phyloP scores from a whole-genome alignment of 1,140 invertebrate genomes.

The Nymphalis io region DNA sequence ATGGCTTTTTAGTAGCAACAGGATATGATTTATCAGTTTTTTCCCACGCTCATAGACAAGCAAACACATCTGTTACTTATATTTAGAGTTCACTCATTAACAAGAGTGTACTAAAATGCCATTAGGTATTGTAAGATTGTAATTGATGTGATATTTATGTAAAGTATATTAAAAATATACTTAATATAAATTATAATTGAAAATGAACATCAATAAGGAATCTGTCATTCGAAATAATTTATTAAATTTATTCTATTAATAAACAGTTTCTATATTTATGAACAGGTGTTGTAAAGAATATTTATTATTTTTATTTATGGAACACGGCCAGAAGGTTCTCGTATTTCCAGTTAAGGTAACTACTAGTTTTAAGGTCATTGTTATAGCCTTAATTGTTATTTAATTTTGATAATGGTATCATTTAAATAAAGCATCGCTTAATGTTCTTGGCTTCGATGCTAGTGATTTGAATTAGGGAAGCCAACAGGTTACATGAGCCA shows the following conservation, averaged over 20 bases:
- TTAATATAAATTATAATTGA: background rate
- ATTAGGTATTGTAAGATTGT: background rate
- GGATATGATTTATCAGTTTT: background rate
- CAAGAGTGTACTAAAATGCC: background rate
- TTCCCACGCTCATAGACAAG: conserved; percentile 1
- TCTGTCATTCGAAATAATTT: background rate
- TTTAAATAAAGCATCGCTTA: conserved; percentile 24
- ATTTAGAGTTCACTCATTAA: conserved; percentile 4
- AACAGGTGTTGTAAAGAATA: conserved; percentile 12
- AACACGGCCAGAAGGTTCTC: conserved; percentile 39
- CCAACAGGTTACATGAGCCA: conserved; percentile 61
- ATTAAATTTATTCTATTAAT: conserved; percentile 4
- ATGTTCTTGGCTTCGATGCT: conserved; percentile 34
- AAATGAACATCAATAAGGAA: background rate
- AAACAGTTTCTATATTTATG: background rate
- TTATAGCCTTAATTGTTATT: conserved; percentile 31
- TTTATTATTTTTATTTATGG: conserved; percentile 22
- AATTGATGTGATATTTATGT: background rate
- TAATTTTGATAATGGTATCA: conserved; percentile 19
- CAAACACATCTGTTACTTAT: conserved; percentile 3
- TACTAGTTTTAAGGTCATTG: conserved; percentile 47
- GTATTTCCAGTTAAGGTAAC: conserved; percentile 46
- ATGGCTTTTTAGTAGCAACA: background rate
- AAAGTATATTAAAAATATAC: background rate
- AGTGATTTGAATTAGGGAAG: conserved; percentile 42